Base-by-base conservation (phyloP, 1,140 invertebrate genomes). In the Hermetia illucens region DNA sequence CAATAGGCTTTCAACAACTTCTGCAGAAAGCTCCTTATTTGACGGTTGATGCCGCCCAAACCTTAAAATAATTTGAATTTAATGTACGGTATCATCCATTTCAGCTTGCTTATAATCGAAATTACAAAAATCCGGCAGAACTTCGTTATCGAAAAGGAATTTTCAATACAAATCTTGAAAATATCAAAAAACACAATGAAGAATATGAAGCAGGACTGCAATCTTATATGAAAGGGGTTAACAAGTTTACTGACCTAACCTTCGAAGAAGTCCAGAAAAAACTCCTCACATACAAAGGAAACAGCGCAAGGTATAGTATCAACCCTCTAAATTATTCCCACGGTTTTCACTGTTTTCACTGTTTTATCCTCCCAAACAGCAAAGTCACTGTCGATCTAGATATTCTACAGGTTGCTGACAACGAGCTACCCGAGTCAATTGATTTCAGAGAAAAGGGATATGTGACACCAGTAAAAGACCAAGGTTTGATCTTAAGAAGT, bases 401-500 rank as follows among this genome's bases (percentile, higher is more conserved):
- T 27, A 9, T 13, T 13, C 8, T 27, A 13, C 24, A 8, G 24
- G 24, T 27, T 27, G 8, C 13, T 8, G 13, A 13, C 24, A 13
- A 13, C 8, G 21, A 27, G 8, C 9, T 70, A 5, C 49, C 47
- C 2, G 35, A 22, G 4, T 17, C 24, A 10, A 61, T 77, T 19
- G 75, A 79, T 49, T 80, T 77, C 77, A 53, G 63, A 20, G 45
- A 61, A 21, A 57, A 74, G 34, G 73, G 72, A 12, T 65, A 64
- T 20, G 73, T 80, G 1, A 79, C 74, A 16, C 54, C 61, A 6
- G 65, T 80, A 8, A 77, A 79, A 48, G 63, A 78, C 48, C 74
- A 78, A 55, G 67, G 62, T 39, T 59, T n/a, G n/a, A n/a, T n/a
- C n/a, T n/a, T n/a, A n/a, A n/a, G n/a, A n/a, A n/a, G n/a, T n/a